phyloP scores from a whole-genome alignment of 2,113 vertebrate genomes.

The Pantherophis guttatus region DNA sequence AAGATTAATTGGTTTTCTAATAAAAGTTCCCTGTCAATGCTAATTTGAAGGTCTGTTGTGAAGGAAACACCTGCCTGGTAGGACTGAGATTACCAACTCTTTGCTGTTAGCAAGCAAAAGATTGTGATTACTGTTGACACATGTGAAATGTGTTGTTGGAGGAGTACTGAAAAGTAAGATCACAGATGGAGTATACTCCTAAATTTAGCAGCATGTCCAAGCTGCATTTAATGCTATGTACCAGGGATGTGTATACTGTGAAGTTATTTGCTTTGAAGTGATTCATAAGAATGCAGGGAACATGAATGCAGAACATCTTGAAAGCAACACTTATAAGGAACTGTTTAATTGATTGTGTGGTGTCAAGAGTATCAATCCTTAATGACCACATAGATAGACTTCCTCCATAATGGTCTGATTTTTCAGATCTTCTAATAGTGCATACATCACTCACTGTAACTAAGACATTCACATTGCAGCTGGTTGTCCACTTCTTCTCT shows the following conservation, averaged over 20 bases:
- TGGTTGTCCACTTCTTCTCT: neutral
- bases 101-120: slow-evolving; percentile 2
- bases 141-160: neutral
- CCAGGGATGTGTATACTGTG: neutral
- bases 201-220: neutral
- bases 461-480: neutral
- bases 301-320: neutral
- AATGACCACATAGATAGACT: neutral
- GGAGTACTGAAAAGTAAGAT: slow-evolving; percentile 5
- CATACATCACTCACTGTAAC: neutral
- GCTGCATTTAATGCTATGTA: neutral
- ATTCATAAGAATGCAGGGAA: neutral
- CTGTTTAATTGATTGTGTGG: neutral
- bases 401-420: neutral
- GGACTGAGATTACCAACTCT: neutral
- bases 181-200: neutral
- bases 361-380: neutral
- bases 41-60: slow-evolving; percentile 20
- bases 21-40: slow-evolving; percentile 9
- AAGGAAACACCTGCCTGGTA: slow-evolving; percentile 26
- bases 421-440: neutral
- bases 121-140: slow-evolving; percentile 20
- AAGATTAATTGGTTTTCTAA: slow-evolving; percentile 25
- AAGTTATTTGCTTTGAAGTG: neutral
- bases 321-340: neutral